Base-by-base conservation (phyloP, 1,140 invertebrate species). In the Hyles euphorbiae region DNA sequence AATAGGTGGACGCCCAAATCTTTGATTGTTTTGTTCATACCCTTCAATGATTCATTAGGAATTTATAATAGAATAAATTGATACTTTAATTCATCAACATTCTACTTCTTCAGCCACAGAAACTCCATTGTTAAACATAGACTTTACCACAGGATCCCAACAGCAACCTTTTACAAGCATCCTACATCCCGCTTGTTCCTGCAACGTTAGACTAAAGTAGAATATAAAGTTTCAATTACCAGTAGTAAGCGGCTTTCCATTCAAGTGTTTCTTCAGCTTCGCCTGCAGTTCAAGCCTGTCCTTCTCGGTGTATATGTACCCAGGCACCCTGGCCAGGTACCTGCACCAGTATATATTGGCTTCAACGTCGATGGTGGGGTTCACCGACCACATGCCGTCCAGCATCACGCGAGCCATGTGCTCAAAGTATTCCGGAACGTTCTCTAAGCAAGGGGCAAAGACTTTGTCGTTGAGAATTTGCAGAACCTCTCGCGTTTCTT, bases 361-460 rank as follows among this genome's bases (percentile, higher is more conserved):
- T 0, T 82, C 74, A 0, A 71, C 51, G 4, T 86, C 63, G 5
- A 88, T 58, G 0, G 78, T 74, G 0, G 89, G 87, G 65, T 85
- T 88, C 12, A 84, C 65, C 34, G 60, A 74, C 81, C 84, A 89
- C 65, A 90, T 62, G 2, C 88, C 89, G n/a, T 90, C 74, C 3
- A 91, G 60, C 65, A 91, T 79, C 0, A 80, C 78, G 0, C 78
- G 65, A 0, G 86, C 66, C 84, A 90, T 86, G 60, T 87, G 83
- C 58, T 87, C 78, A 67, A 90, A 91, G 60, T 89, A 81, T 57
- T 88, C 79, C 0, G 90, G 85, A 6, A 90, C 89, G 33, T 85
- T 79, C n/a, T 73, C 68, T 8, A 91, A 56, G 12, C 69, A 78
- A 0, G 89, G 89, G 1, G 70, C 76, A 64, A 77, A 91, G 0